Evolutionary conservation across 2,888 invertebrate genomes (phyloP), one percentile per base, ranked within the genome.

Genomic region (Hoplodrina ambigua): DNA sequence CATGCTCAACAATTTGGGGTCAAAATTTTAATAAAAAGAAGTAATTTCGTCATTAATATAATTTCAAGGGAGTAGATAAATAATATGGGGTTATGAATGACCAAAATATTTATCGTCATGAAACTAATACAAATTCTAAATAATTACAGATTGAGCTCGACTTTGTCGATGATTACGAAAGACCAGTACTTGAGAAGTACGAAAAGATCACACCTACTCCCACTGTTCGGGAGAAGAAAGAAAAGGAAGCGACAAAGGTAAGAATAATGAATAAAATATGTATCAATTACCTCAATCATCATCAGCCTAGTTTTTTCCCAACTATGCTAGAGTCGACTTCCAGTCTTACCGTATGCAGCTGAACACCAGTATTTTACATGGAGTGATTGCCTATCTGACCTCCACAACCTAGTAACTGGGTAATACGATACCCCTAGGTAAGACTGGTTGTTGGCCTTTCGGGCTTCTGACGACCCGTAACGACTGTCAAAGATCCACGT

Each of bases 181-280:
- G 97, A 75, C 97, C 98, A 5, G 97, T 97, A 41, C 95, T 98
- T 75, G 97, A 98, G 85, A 97, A 97, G 91, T 97, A 97, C 86
- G 97, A 97, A 90, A 97, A 97, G 86, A 87, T 96, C n/a, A 85
- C 94, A 30, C 96, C 96, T 7, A 96, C 96, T 71, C 94, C 96
- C n/a, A 90, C 90, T 54, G 87, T 91, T 3, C 87, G 89, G 80
- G 94, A 94, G 69, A 96, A 95, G 90, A 96, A 96, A 86, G 94
- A 94, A 86, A 94, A 94, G 72, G 94, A 94, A 86, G 80, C 90
- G 49, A 72, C 87, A 19, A 93, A 93, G 93, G 94, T 94, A 88
- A 85, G 65, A 67, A 44, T 3, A n/a, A 7, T 25, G 0, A 46
- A 49, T 15, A 19, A 50, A 76, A 53, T 25, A 41, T n/a, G 11